Percentiles rank a stretch among this genome's conserved stretches.
These are phyloP conservation scores for Amorpha juglandis DNA, from an alignment of 2,888 invertebrate genomes.

Conservation along the genomic window DNA sequence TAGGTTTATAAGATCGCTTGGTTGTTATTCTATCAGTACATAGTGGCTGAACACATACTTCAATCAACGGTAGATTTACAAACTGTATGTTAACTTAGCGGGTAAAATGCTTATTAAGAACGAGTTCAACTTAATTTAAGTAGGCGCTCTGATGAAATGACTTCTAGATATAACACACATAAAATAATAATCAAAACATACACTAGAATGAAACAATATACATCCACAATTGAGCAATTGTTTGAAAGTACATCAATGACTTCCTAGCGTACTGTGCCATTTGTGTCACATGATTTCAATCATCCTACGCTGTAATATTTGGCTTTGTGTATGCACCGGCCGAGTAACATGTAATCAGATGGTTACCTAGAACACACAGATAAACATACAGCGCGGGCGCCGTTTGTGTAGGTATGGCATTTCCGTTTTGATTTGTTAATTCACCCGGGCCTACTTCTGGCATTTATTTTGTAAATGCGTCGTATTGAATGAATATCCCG, in stretches of 20 bases:
- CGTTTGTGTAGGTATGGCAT: conserved; percentile 56
- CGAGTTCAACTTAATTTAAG: too few species aligned
- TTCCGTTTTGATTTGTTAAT: conserved; percentile 43
- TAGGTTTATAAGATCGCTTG: too few species aligned
- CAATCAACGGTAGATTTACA: too few species aligned
- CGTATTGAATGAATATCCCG: background rate
- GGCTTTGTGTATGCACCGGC: conserved; percentile 11
- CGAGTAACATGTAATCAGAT: conserved; percentile 14
- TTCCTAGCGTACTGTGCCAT: conserved; percentile 11
- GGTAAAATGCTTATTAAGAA: too few species aligned
- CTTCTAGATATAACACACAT: too few species aligned
- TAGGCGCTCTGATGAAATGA: too few species aligned
- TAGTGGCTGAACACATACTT: too few species aligned
- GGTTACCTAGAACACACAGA: conserved; percentile 21
- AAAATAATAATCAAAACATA: too few species aligned
- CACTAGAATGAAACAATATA: background rate
- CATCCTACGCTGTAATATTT: conserved; percentile 18
- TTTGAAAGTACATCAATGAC: conserved; percentile 6
- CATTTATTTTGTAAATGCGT: background rate
- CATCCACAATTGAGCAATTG: background rate
- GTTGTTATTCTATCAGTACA: too few species aligned
- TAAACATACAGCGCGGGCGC: conserved; percentile 45
- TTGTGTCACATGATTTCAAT: conserved; percentile 20
- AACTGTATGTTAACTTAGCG: too few species aligned
- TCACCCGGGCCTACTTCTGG: background rate